These are phyloP conservation scores for pig (Sus scrofa) DNA, from an alignment of 2,113 vertebrate genomes.

Conservation along the genomic window DNA sequence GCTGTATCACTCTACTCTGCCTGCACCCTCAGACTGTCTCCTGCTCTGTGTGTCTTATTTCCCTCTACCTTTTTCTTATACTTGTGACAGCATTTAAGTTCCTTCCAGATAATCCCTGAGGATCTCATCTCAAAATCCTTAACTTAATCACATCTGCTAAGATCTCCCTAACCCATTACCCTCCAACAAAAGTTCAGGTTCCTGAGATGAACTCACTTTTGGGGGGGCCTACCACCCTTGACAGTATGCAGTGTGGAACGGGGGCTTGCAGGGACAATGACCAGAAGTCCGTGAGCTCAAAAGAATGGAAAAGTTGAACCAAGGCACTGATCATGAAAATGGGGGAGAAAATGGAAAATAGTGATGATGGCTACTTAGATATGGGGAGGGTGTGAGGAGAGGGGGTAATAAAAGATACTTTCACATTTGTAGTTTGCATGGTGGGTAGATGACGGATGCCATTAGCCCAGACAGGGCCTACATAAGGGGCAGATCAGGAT, in stretches of 20 bases:
- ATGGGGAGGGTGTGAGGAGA: neutral
- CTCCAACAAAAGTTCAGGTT: too few species aligned
- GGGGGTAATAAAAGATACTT: neutral
- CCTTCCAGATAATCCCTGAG: neutral
- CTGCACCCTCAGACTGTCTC: neutral
- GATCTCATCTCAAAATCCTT: neutral
- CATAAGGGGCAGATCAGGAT: neutral
- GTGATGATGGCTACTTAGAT: too few species aligned
- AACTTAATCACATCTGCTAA: neutral
- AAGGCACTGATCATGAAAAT: neutral
- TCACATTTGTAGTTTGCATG: neutral
- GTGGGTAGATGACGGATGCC: neutral
- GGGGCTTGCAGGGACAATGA: accelerated
- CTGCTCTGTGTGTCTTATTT: neutral
- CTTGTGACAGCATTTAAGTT: neutral
- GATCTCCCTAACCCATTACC: too few species aligned
- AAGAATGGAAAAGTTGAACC: neutral
- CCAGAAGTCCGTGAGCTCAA: neutral
- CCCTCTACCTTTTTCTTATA: neutral
- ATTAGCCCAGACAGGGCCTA: neutral
- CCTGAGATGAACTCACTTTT: too few species aligned
- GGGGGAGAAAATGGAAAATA: neutral
- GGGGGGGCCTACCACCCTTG: neutral
- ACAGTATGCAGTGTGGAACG: neutral
- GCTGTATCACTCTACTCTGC: too few species aligned